These are phyloP conservation scores for Phortica variegata DNA, from an alignment of 1,140 invertebrate genomes.

Conservation along the genomic window DNA sequence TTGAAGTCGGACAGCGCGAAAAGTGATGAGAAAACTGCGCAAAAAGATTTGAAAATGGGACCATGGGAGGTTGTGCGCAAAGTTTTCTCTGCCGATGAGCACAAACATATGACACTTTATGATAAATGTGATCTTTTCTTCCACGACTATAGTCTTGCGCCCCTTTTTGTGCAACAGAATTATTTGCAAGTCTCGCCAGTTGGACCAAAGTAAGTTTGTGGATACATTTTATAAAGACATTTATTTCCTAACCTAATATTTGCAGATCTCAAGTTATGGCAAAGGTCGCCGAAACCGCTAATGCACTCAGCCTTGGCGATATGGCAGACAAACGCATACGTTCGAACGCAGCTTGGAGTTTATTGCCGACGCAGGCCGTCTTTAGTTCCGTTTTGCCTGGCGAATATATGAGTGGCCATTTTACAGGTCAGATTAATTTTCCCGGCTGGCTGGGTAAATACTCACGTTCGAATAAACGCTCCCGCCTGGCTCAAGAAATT, in stretches of 20 bases:
- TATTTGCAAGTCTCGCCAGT: constrained; percentile 77
- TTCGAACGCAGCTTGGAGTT: constrained; percentile 75
- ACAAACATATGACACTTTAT: constrained; percentile 76
- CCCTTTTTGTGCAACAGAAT: constrained; percentile 98
- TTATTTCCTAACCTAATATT: not conserved
- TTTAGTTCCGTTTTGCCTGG: constrained; percentile 91
- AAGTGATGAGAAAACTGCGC: constrained; percentile 60
- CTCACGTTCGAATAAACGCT: constrained; percentile 79
- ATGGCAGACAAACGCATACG: constrained; percentile 81
- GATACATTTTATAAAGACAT: not conserved
- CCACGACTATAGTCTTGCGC: constrained; percentile 92
- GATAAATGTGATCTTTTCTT: constrained; percentile 95
- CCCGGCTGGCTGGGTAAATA: constrained; percentile 96
- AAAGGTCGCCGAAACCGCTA: constrained; percentile 75
- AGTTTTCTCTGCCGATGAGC: constrained; percentile 83
- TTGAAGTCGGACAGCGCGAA: constrained; percentile 57
- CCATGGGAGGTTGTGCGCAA: constrained; percentile 92
- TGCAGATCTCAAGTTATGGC: constrained; percentile 64
- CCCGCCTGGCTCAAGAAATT: constrained; percentile 80
- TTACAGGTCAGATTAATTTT: constrained; percentile 81
- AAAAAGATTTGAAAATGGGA: constrained; percentile 86
- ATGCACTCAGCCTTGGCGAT: constrained; percentile 85
- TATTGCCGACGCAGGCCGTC: constrained; percentile 90
- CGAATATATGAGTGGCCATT: constrained; percentile 75
- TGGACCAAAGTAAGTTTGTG: constrained; percentile 63